Percentiles rank a stretch among this genome's conserved stretches.
phyloP scores from a whole-genome alignment of 2,113 vertebrate genomes.

The Cricetomys ansorgei region DNA sequence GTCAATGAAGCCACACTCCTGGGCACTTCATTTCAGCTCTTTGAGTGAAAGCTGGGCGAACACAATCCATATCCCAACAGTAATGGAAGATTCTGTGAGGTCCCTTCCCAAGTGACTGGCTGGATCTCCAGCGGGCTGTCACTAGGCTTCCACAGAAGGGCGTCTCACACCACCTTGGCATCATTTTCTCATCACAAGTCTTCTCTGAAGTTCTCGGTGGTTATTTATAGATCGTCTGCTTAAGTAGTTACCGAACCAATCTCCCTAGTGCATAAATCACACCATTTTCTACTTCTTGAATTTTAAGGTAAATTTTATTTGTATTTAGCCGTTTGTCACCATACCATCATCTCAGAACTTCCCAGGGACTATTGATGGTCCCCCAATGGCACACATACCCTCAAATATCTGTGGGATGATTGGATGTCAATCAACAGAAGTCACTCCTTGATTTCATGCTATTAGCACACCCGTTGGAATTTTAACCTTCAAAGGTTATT shows the following conservation, averaged over 20 bases:
- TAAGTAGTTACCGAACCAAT: background rate
- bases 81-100: background rate
- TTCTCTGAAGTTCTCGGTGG: background rate
- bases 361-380: background rate
- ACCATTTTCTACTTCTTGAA: background rate
- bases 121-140: background rate
- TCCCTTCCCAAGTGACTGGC: background rate
- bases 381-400: background rate
- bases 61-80: background rate
- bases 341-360: background rate
- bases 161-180: too few relatives aligned
- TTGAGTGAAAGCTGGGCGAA: background rate
- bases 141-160: background rate
- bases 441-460: background rate
- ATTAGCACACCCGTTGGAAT: background rate
- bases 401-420: background rate
- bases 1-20: background rate
- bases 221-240: background rate
- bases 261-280: background rate
- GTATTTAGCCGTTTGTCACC: background rate
- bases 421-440: background rate
- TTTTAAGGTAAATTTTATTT: background rate
- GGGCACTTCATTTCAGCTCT: background rate
- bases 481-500: background rate
- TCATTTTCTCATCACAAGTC: background rate